Base-by-base conservation (phyloP, 2,888 invertebrate species). In the Coenonympha arcania region DNA sequence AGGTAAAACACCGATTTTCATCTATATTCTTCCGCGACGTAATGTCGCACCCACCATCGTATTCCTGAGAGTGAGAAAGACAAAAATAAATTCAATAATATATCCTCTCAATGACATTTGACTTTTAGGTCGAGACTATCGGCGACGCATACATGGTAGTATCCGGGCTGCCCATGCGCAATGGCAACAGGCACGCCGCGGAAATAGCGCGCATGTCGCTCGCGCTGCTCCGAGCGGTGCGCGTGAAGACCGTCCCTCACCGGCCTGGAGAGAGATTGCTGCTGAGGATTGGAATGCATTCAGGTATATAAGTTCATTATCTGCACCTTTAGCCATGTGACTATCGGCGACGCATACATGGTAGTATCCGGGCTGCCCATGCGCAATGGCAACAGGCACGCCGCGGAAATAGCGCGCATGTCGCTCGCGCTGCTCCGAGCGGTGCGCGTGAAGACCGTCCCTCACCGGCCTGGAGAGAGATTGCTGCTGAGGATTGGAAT, bases 171-270 rank as follows among this genome's bases (percentile, higher is more conserved):
- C 99, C 99, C 0, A 91, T 93, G 72, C 89, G 95, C 45, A 98
- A 98, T 71, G 98, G 95, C 0, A 93, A 91, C 73, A 88, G 91
- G 20, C 99, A 99, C 76, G 98, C 98, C 0, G 89, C 94, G 4
- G 98, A 99, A 79, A 96, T 99, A 41, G 95, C 96, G 0, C 89
- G 96, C 43, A 94, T 98, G 93, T 94, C 98, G 0, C 82, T 99
- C 45, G 93, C 95, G 0, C 86, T 99, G 9, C 88, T 98, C 45
- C 90, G 93, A 34, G 93, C 93, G 6, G 96, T 98, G 20, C 89
- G 92, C 67, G 93, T 91, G 54, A 99, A 98, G 83, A 90, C 91
- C 24, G 98, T 99, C 50, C 92, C 94, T 13, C 99, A 99, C 76
- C 87, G 95, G 56, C 98, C 97, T 0, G 89, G 90, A 9, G 95